These are phyloP conservation scores for Operophtera brumata DNA, from an alignment of 2,888 invertebrate species.

Conservation along the genomic window DNA sequence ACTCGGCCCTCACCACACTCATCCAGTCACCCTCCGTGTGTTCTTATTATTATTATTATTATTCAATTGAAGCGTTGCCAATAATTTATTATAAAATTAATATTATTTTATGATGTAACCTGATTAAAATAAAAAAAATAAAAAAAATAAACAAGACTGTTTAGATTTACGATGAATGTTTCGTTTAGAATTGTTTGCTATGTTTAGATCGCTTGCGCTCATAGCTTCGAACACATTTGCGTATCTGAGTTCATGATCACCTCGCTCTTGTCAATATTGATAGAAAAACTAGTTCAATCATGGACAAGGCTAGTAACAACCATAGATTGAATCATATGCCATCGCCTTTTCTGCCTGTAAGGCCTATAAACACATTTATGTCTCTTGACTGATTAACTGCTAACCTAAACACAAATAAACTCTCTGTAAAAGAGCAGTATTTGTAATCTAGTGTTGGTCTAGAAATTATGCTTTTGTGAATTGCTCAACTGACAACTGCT, in stretches of 20 bases:
- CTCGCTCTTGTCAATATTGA: constrained; percentile 61
- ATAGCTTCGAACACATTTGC: constrained; percentile 34
- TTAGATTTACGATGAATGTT: no score
- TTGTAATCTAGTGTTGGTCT: constrained; percentile 2
- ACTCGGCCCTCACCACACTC: no score
- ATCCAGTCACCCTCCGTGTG: no score
- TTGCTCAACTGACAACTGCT: not conserved
- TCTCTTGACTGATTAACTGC: constrained; percentile 38
- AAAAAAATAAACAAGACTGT: no score
- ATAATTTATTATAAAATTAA: no score
- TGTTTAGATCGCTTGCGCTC: constrained; percentile 14
- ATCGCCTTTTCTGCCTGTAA: constrained; percentile 64
- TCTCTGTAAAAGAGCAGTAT: constrained; percentile 7
- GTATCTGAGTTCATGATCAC: constrained; percentile 52
- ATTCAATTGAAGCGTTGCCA: no score
- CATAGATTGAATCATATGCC: constrained; percentile 56
- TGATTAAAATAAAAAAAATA: no score
- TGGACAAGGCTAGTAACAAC: constrained; percentile 64
- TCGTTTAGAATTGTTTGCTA: not conserved
- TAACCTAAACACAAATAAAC: constrained; percentile 9
- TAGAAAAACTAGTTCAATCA: constrained; percentile 73
- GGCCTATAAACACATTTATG: constrained; percentile 61
- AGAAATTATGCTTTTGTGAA: constrained; percentile 4
- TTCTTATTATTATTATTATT: no score
- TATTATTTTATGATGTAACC: no score